phyloP scores from a whole-genome alignment of 2,888 invertebrate genomes.

The Scaeva pyrastri region DNA sequence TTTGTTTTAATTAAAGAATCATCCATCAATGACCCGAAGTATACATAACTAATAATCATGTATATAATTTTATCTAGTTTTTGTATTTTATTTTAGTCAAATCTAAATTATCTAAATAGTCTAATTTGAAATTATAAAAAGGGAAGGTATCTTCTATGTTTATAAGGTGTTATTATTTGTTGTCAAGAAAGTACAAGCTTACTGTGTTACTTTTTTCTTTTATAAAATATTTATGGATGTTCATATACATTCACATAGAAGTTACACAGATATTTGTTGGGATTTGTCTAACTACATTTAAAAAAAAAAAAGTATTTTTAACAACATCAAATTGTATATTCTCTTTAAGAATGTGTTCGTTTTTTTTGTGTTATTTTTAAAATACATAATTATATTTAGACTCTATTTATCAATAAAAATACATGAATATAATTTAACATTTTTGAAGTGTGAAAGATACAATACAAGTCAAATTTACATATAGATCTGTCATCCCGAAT shows the following conservation, averaged over 20 bases:
- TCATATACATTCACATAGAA: slow-evolving; percentile 17
- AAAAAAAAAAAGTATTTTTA: slow-evolving; percentile 45
- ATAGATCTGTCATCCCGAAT: no score
- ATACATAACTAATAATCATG: slow-evolving; percentile 9
- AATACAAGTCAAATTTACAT: no score
- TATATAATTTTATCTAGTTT: background rate
- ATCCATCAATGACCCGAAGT: slow-evolving; percentile 2
- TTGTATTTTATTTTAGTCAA: background rate
- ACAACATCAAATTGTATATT: slow-evolving; percentile 45
- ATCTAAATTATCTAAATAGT: background rate
- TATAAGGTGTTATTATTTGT: background rate
- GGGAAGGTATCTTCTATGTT: background rate
- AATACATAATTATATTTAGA: no score
- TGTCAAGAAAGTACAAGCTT: background rate
- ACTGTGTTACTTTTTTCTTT: no score
- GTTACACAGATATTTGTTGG: slow-evolving; percentile 40
- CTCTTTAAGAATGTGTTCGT: no score
- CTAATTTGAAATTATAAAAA: background rate
- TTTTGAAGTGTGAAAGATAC: no score
- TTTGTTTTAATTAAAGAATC: background rate
- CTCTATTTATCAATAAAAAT: no score
- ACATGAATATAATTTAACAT: no score
- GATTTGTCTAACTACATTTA: slow-evolving; percentile 64
- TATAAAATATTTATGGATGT: background rate
- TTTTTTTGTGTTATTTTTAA: no score